Evolutionary conservation across 2,888 invertebrate genomes (phyloP), one percentile per base, ranked within the genome.

Genomic region (Creontiades dilutus): DNA sequence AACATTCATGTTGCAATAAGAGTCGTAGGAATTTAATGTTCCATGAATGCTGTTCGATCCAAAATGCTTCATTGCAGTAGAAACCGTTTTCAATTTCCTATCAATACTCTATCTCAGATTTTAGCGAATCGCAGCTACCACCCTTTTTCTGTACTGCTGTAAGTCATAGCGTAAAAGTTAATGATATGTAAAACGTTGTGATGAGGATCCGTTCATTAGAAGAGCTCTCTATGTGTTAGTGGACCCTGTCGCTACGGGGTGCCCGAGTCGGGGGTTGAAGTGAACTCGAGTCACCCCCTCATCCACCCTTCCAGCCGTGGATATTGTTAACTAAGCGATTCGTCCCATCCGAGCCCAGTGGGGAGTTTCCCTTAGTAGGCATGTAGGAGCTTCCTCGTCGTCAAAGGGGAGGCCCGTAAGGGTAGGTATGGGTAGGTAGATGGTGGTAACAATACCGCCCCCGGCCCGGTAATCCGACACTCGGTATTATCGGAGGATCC

Each of bases 321-420:
- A 82, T 52, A 82, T 82, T 52, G 82, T 82, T 82, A 82, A 52
- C 82, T 82, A 82, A 82, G 82, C 82, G 47, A 82, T 82, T 82
- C 52, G 82, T 82, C 82, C 81, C 81, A 14, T 47, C 81, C 47
- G n/a, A 81, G 81, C 47, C 76, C 13, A 47, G 46, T 11, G 80
- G 80, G 80, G 28, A 37, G 47, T 82, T 82, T 82, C 82, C 82
- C 82, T 82, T 82, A 82, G 23, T 82, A 82, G 82, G 82, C 82
- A 82, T 82, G 52, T 47, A 48, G 48, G 68, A 68, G 61, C 68
- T 68, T 68, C 68, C n/a, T 0, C 68, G 23, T 23, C 5, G 11
- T 68, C 23, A 37, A 37, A n/a, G n/a, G 37, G 37, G 37, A 37
- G 37, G 37, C 37, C 52, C 3, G 52, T 2, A 52, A 52, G 14